A percentile compares a stretch with the other conserved stretches of the same genome.
phyloP scores from a whole-genome alignment of 1,140 invertebrate species.

The Ridgeia piscesae region DNA sequence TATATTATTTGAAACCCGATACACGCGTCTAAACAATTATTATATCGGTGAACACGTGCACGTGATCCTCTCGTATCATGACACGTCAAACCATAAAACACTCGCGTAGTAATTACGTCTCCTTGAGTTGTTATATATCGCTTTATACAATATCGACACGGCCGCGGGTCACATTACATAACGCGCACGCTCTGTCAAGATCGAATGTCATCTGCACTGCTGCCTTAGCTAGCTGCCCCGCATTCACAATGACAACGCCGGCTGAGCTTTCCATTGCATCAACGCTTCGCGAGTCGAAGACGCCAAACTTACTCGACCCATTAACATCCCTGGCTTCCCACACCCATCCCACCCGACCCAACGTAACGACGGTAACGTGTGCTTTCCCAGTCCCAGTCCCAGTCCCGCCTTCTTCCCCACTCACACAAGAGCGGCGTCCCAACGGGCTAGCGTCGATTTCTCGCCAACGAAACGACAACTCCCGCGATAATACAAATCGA shows the following conservation, averaged over 20 bases:
- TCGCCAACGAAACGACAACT: background rate
- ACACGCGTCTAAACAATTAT: no score
- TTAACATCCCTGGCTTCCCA: background rate
- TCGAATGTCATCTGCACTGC: background rate
- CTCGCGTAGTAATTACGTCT: background rate
- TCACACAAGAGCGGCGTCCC: no score
- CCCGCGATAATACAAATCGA: background rate
- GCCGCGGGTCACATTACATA: background rate
- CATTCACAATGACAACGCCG: no score
- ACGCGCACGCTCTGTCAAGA: background rate
- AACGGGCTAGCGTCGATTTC: background rate
- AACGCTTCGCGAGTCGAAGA: background rate
- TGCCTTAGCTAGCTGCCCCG: background rate
- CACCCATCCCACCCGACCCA: background rate
- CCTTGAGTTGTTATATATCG: background rate
- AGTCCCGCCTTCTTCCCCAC: background rate
- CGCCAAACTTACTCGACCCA: background rate
- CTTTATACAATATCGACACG: background rate
- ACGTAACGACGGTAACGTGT: no score
- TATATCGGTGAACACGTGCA: background rate
- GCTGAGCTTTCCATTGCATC: no score
- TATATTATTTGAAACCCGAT: no score
- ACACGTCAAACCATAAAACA: background rate
- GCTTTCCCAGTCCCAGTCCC: no score
- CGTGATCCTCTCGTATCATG: background rate